phyloP scores from a whole-genome alignment of 2,888 invertebrate species.

The Cephus rjabovi region DNA sequence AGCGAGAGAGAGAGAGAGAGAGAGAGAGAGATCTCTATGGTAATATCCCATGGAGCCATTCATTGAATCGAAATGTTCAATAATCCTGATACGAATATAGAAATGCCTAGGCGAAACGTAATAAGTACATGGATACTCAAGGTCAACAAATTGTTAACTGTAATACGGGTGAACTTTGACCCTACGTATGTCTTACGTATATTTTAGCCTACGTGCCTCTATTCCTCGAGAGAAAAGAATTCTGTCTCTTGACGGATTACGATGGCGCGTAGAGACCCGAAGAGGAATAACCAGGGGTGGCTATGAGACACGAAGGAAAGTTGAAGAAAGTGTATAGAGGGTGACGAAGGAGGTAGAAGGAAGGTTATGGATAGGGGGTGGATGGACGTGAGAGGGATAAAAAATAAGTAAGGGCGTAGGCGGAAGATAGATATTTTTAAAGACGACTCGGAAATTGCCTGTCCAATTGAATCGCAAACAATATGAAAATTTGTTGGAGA shows the following conservation, averaged over 20 bases:
- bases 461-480: conserved; percentile 65
- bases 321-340: background rate
- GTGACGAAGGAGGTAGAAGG: background rate
- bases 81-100: background rate
- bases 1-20: background rate
- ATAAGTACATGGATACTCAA: background rate
- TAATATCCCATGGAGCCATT: background rate
- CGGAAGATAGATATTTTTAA: conserved; percentile 55
- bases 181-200: background rate
- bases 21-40: background rate
- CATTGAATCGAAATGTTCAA: background rate
- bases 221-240: background rate
- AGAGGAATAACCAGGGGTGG: background rate
- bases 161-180: no score
- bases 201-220: background rate
- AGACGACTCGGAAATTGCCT: conserved; percentile 62
- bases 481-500: conserved; percentile 65
- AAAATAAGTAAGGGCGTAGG: conserved; percentile 14
- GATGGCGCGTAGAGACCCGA: background rate
- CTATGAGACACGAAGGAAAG: background rate
- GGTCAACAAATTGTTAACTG: background rate
- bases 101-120: background rate
- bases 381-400: conserved; percentile 26
- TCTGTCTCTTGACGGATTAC: background rate
- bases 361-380: conserved; percentile 12